Evolutionary conservation across 1,140 invertebrate genomes (phyloP).

Genomic region (Conus betulinus): DNA sequence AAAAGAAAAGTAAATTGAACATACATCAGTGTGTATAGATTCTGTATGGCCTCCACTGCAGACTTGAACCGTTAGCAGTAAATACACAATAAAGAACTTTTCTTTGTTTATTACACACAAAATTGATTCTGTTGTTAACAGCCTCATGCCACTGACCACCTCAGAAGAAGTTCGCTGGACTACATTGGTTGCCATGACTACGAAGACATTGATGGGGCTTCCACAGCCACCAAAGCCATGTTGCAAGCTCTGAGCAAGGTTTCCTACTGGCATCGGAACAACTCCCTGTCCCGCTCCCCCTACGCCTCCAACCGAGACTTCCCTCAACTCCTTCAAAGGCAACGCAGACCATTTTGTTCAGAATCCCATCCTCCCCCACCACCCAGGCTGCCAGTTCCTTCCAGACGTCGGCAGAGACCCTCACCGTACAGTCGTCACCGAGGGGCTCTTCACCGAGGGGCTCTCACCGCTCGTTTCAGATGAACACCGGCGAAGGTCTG

Average conservation of each 20-base stretch:
- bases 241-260: slow-evolving; percentile 31
- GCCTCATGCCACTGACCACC: slow-evolving; percentile 46
- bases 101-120: slow-evolving; percentile 24
- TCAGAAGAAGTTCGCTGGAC: slow-evolving; percentile 48
- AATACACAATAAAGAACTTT: no score
- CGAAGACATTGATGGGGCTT: slow-evolving; percentile 57
- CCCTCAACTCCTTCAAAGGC: slow-evolving; percentile 49
- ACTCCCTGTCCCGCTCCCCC: slow-evolving; percentile 33
- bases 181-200: slow-evolving; percentile 62
- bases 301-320: slow-evolving; percentile 43
- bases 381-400: slow-evolving; percentile 45
- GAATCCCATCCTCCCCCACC: slow-evolving; percentile 38
- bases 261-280: slow-evolving; percentile 31
- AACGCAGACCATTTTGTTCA: slow-evolving; percentile 47
- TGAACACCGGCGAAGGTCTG: slow-evolving; percentile 38
- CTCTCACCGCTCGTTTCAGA: slow-evolving; percentile 46
- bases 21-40: no score
- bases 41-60: no score
- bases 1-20: neutral
- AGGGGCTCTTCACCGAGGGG: no score
- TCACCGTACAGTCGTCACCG: slow-evolving; percentile 49
- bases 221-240: slow-evolving; percentile 38
- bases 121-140: slow-evolving; percentile 2
- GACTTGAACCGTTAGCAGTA: no score
- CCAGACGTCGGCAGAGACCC: slow-evolving; percentile 45